Base-by-base conservation (phyloP, 2,888 invertebrate genomes). In the Napeogenes inachia region DNA sequence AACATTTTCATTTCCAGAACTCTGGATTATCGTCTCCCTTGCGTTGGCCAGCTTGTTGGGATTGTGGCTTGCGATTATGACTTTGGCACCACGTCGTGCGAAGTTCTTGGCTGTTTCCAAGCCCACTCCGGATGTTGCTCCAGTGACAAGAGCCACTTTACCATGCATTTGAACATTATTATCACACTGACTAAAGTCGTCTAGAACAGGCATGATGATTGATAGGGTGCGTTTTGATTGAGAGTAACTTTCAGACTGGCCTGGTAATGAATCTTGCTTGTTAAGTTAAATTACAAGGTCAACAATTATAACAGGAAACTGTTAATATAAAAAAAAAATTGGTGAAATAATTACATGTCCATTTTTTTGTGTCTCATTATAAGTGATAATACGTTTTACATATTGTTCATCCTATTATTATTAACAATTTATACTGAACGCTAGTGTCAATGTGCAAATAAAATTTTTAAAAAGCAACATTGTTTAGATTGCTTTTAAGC, bases 1-100 rank as follows among this genome's bases (percentile, higher is more conserved):
- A 13, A 87, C 71, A 56, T 82, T 74, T 1, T 58, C 33, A 56
- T 80, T 76, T 13, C 79, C 79, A 0, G 82, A 71, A 4, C 74
- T 67, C 54, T 75, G 33, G 1, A 78, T 66, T n/a, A 87, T 83
- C 2, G 61, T 63, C 2, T 75, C 64, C 56, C 62, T 77, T 0
- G 85, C 81, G n/a, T 72, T 69, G 53, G 69, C 65, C 8, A 85
- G 67, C 64, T 80, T 85, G 1, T 68, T 67, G 46, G 81, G 73
- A 68, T 91, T 91, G 46, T 92, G 76, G 67, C 92, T 91, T 0
- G 92, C 92, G 60, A 93, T 81, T 46, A 93, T 92, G 5, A 93
- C 91, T 68, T 85, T 82, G 13, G 92, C 92, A 1, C 92, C 92
- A 56, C 92, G 80, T 54, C 76, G 82, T 21, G 92, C 91, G 58